Percentiles rank a stretch among this genome's conserved stretches.
phyloP scores from a whole-genome alignment of 2,888 invertebrate species.

The Apoda limacodes region DNA sequence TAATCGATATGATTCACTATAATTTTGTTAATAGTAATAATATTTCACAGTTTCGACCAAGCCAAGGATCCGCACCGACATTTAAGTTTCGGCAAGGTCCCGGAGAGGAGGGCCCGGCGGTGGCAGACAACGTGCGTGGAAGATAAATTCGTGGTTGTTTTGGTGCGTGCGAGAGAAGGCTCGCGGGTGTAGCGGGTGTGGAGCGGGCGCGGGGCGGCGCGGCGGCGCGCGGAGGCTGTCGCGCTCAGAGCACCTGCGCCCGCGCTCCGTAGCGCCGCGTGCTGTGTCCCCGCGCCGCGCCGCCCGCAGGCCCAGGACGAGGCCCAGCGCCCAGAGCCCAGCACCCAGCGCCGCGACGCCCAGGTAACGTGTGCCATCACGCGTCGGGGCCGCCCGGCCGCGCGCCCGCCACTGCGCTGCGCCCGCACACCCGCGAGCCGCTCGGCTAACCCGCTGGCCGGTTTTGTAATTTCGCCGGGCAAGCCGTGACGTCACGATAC shows the following conservation, averaged over 20 bases:
- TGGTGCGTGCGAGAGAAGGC: conserved; percentile 55
- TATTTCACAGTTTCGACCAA: too few species aligned
- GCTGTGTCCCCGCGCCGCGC: conserved; percentile 60
- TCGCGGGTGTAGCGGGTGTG: conserved; percentile 47
- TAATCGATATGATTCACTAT: too few species aligned
- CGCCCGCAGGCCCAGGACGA: too few species aligned
- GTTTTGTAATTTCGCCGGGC: conserved; percentile 66
- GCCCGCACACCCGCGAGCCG: conserved; percentile 39
- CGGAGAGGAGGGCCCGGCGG: conserved; percentile 60
- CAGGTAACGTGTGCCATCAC: conserved; percentile 58
- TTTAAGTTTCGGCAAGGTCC: too few species aligned
- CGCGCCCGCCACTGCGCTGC: conserved; percentile 62
- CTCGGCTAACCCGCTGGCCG: conserved; percentile 52
- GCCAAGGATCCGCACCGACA: too few species aligned
- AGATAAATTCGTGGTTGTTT: conserved; percentile 68
- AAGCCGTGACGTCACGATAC: conserved; percentile 65
- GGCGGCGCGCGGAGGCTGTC: conserved; percentile 72
- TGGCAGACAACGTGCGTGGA: conserved; percentile 62
- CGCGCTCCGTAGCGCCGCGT: conserved; percentile 70
- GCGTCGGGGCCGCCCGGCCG: conserved; percentile 66
- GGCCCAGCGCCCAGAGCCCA: conserved; percentile 43
- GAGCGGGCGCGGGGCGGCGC: conserved; percentile 68
- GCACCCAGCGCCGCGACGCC: conserved; percentile 55
- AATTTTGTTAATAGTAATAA: too few species aligned
- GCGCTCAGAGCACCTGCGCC: conserved; percentile 80